These are phyloP conservation scores for Cinclus mexicanus DNA, from an alignment of 2,113 vertebrate species.

Conservation along the genomic window DNA sequence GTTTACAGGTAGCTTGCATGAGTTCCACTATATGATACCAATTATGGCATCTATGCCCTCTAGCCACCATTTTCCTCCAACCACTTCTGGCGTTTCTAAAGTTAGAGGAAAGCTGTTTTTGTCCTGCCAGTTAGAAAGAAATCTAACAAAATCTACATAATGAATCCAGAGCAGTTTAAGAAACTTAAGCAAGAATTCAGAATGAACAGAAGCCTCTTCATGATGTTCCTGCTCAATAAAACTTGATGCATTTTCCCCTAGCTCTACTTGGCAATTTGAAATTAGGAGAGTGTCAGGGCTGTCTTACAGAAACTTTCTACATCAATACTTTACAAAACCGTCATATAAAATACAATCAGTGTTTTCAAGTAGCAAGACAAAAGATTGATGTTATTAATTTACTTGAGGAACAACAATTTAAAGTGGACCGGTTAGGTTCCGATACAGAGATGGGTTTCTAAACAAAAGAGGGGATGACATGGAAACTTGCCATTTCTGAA, in stretches of 20 bases:
- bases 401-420: not conserved
- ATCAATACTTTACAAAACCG: not conserved
- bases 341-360: not conserved
- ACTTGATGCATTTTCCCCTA: not conserved
- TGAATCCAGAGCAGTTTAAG: not conserved
- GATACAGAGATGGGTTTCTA: not conserved
- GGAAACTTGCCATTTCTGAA: not conserved
- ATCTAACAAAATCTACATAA: not conserved
- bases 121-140: not conserved
- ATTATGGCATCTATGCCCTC: accelerated
- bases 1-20: not conserved
- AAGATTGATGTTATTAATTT: not conserved
- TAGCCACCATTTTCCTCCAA: not conserved
- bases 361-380: not conserved
- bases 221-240: not conserved
- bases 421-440: not conserved
- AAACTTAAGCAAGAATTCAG: not conserved
- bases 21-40: not conserved
- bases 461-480: accelerated
- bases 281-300: not conserved
- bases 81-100: not conserved
- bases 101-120: not conserved
- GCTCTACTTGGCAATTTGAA: slow-evolving; percentile 15
- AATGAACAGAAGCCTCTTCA: not conserved
- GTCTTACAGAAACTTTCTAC: not conserved